phyloP scores from a whole-genome alignment of 2,888 invertebrate genomes.

The Phengaris alcon region DNA sequence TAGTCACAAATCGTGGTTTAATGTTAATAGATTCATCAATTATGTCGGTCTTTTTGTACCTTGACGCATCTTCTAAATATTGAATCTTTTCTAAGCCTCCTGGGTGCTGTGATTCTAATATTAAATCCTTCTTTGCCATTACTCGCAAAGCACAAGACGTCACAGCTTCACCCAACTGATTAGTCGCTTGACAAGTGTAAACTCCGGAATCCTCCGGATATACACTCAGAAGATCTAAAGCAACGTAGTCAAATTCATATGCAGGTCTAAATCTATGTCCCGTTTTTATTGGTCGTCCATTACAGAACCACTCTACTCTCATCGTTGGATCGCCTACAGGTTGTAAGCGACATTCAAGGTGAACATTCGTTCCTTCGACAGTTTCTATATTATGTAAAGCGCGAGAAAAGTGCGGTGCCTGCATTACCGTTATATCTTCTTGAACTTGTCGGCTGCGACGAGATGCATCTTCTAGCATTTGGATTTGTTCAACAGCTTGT shows the following conservation, averaged over 20 bases:
- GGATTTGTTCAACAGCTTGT: slow-evolving; percentile 94
- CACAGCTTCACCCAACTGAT: slow-evolving; percentile 95
- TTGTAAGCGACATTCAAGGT: slow-evolving; percentile 93
- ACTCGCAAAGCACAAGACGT: slow-evolving; percentile 94
- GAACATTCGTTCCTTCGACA: slow-evolving; percentile 93
- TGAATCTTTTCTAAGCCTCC: slow-evolving; percentile 95
- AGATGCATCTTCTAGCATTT: slow-evolving; percentile 90
- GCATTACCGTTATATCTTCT: slow-evolving; percentile 90
- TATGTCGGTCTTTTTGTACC: slow-evolving; percentile 89
- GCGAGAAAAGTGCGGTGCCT: slow-evolving; percentile 92
- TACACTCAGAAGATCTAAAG: slow-evolving; percentile 95
- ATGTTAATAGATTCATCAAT: slow-evolving; percentile 91
- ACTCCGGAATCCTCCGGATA: slow-evolving; percentile 98
- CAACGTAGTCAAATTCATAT: slow-evolving; percentile 98
- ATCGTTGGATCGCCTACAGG: slow-evolving; percentile 95
- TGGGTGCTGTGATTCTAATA: slow-evolving; percentile 93
- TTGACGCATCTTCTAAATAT: slow-evolving; percentile 91
- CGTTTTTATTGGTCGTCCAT: slow-evolving; percentile 93
- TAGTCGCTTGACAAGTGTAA: slow-evolving; percentile 96
- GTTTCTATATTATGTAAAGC: slow-evolving; percentile 93
- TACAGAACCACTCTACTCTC: slow-evolving; percentile 97
- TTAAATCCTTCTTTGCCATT: slow-evolving; percentile 91
- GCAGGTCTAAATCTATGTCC: slow-evolving; percentile 97
- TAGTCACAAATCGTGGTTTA: slow-evolving; percentile 90
- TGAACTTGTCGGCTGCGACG: slow-evolving; percentile 84